Base-by-base conservation (phyloP, 2,113 vertebrate genomes). In the Donacobius atricapilla region DNA sequence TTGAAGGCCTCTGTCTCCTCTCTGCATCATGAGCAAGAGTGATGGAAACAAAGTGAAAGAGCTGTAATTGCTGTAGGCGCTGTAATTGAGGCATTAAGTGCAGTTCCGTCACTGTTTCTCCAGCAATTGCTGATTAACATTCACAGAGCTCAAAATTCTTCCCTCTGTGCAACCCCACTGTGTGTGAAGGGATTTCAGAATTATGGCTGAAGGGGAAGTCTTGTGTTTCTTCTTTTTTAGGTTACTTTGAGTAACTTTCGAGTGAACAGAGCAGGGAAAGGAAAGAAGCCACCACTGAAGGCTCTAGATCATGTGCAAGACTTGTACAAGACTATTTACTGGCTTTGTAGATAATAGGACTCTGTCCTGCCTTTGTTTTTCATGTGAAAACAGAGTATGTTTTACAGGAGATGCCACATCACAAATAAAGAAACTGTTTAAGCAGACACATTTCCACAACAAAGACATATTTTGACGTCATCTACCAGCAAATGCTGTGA, bases 381-480 rank as follows among this genome's bases (percentile, higher is more conserved):
- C 60, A 9, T 89, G 79, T 88, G 71, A 96, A 90, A 91, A 65
- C 30, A 83, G 76, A 58, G 15, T 57, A 5, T n/a, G 35, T 83
- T 96, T 95, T 65, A 66, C 63, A 69, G 51, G 45, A 80, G 42
- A 86, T 77, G 78, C 87, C 87, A 91, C 84, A 65, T 95, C 85
- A 95, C 84, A 92, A 96, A 87, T 79, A 65, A 60, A 92, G 47
- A 71, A 93, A 44, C n/a, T 54, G 24, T 83, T 93, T 31, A 65
- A 73, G 63, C 75, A 88, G 70, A 63, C 21, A 7, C 31, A 48
- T 93, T 95, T 93, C 85, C 92, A 96, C 87, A 96, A 96, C 87
- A 95, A 96, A 95, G 82, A 27, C 51, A 1, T 72, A 58, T 93
- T 88, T 94, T 94, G 64, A 80, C 0, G 0, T 71, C 63, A 81